Conservation (phyloP, 2,113 vertebrate genomes). For the Orycteropus afer region DNA sequence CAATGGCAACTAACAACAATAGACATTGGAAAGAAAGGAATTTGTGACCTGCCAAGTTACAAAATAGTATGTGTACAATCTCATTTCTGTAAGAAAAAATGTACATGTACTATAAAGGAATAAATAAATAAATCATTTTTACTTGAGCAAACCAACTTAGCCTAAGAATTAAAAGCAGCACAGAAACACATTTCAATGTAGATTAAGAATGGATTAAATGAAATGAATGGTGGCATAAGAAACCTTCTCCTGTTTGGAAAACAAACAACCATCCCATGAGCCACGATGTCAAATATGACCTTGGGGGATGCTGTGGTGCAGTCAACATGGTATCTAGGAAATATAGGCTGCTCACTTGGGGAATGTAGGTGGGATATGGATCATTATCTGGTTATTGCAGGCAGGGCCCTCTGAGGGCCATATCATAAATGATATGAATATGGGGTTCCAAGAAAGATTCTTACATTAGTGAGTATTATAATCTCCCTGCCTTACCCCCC, state of each 20-base stretch:
- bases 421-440: background rate
- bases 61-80: background rate
- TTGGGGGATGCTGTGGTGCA: fast-evolving
- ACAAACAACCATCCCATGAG: background rate
- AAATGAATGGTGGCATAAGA: background rate
- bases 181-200: background rate
- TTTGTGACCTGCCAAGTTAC: background rate
- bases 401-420: background rate
- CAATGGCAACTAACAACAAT: background rate
- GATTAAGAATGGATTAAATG: background rate
- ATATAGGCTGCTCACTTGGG: background rate
- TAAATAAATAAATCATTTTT: background rate
- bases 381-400: background rate
- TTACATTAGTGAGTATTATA: background rate
- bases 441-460: background rate
- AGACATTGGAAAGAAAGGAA: slow-evolving; percentile 25
- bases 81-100: background rate
- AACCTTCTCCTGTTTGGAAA: background rate
- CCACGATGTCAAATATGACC: background rate
- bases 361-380: background rate
- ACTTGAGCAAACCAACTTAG: background rate
- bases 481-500: too few species aligned
- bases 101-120: background rate
- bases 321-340: background rate
- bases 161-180: background rate